Base-by-base conservation (phyloP, 2,888 invertebrate genomes). In the Patella depressa region DNA sequence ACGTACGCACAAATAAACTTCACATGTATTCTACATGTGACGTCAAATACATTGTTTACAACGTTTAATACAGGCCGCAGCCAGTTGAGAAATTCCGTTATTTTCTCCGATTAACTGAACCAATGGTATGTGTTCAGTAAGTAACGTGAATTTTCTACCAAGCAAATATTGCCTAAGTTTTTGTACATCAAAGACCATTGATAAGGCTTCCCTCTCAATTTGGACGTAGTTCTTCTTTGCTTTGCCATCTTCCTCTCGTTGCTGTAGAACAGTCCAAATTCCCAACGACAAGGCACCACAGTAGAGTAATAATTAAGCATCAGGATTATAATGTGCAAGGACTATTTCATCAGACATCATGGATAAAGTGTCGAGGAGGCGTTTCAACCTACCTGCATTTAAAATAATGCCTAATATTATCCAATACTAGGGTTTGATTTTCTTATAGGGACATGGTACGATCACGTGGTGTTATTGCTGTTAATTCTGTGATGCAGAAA, bases 371-470 rank as follows among this genome's bases (percentile, higher is more conserved):
- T 45, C 45, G 45, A 45, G 9, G 45, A 45, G 45, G 9, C 9
- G 45, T 45, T 45, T 45, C 0, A 45, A 45, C 45, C 0, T 45
- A 45, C 45, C 45, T 7, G 5, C 7, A 45, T 45, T 45, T 45
- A 1, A 45, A 4, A 4, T 45, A 45, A 9, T 45, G 45, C 45
- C 1, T 45, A 45, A 65, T 65, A 14, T 65, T 2, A 19, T 11
- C 65, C 65, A 12, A n/a, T 3, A 65, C 65, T 19, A 19, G 45
- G 45, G 45, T 1, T 45, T 24, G 24, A 19, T 73, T 14, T 11
- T 19, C 4, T 19, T 65, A 15, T 75, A 82, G 82, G 53, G 19
- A 71, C 12, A 79, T 78, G 55, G 57, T 82, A 2, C 57, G 71
- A 53, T 69, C 17, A 7, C 7, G 78, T 71, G 82, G 79, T 2